Conservation (phyloP, 2,113 vertebrate genomes). For the Heteronetta atricapilla region DNA sequence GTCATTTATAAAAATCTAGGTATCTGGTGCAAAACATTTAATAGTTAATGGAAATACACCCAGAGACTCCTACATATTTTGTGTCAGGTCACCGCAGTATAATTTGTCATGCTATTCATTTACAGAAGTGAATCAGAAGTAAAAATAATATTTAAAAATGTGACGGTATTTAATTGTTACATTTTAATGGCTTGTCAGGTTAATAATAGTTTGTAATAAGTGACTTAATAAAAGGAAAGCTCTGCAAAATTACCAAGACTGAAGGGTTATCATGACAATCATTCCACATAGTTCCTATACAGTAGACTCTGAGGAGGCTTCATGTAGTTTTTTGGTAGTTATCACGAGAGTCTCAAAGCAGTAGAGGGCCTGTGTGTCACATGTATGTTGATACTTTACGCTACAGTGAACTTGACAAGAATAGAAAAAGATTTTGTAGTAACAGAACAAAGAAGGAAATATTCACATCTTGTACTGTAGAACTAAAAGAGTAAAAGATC, state of each 20-base stretch:
- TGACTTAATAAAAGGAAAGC: neutral
- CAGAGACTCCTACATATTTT: neutral
- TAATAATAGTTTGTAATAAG: neutral
- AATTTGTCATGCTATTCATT: neutral
- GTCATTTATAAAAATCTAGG: neutral
- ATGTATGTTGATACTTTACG: neutral
- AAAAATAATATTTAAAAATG: neutral
- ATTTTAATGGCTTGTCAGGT: neutral
- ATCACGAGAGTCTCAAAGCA: neutral
- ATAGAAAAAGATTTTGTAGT: neutral
- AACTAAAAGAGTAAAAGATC: neutral
- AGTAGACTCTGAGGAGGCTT: neutral
- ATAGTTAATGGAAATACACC: neutral
- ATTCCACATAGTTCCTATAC: neutral
- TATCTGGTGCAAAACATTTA: neutral
- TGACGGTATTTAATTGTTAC: neutral
- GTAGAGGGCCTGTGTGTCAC: fast-evolving
- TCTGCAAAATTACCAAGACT: neutral
- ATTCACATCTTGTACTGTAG: neutral
- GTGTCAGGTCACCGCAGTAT: neutral
- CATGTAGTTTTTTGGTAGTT: neutral
- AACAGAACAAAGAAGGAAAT: neutral
- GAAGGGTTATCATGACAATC: neutral
- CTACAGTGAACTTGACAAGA: neutral
- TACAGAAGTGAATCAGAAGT: neutral